Base-by-base conservation (phyloP, 2,888 invertebrate species). In the Tanypteryx hageni region DNA sequence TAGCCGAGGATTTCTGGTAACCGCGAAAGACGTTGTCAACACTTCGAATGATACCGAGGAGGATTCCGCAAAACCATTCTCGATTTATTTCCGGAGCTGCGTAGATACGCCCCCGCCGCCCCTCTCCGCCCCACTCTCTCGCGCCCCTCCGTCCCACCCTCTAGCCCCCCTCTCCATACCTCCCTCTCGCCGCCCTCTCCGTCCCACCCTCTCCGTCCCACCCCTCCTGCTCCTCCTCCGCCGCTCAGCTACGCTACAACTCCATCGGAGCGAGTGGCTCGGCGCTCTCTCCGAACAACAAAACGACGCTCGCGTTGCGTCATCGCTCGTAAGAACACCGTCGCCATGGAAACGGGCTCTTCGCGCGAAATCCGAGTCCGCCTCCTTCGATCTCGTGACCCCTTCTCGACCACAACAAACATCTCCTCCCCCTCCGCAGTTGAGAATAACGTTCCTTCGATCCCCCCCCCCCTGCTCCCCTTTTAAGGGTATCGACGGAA, bases 271-370 rank as follows among this genome's bases (percentile, higher is more conserved):
- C 44, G 44, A 44, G 44, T 44, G 44, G 44, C 44, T 44, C 61
- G 61, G 44, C 64, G 18, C 64, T 16, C 14, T 76, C 76, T n/a
- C 76, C 89, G 44, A 13, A 61, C 64, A 89, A 68, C 89, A 64
- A n/a, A 89, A 44, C 64, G 64, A 89, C 89, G 89, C 89, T 89
- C 64, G 64, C 89, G 89, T 89, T 89, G 89, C 89, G 89, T 89
- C 89, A 89, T 89, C 89, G 68, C 89, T 89, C 61, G 89, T 64
- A 64, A 61, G 64, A 31, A 64, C 89, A 64, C 89, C 44, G 89
- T 89, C n/a, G 89, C 89, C 89, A 89, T 89, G 89, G 89, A 44
- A 89, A 89, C 89, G 44, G 89, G 89, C 89, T 89, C 89, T 56
- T 44, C 61, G 64, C 61, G 89, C 76, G 89, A 89, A 64, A 89